These are phyloP conservation scores for Coregonus clupeaformis DNA, from an alignment of 2,113 vertebrate genomes.

Conservation along the genomic window DNA sequence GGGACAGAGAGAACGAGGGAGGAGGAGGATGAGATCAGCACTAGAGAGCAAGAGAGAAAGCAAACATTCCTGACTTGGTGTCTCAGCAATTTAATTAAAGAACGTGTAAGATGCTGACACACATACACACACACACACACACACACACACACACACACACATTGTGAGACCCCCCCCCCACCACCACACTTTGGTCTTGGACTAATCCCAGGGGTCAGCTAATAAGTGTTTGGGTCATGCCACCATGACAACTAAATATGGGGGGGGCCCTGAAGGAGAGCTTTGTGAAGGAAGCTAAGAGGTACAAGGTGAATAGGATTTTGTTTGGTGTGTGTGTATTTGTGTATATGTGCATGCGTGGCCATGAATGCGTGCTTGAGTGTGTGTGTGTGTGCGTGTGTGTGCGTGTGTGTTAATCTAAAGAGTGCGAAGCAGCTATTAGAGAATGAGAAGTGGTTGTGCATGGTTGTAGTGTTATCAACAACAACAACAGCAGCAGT, in stretches of 20 bases:
- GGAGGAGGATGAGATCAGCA: not conserved
- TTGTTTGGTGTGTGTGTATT: conserved; percentile 2
- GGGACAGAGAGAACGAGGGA: conserved; percentile 10
- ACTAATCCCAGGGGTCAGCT: conserved; percentile 65
- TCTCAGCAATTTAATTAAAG: conserved; percentile 91
- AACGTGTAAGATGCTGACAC: conserved; percentile 63
- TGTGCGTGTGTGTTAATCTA: not conserved
- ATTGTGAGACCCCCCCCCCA: conserved; percentile 43
- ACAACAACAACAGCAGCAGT: not conserved
- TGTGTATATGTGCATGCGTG: not conserved
- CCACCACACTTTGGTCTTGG: conserved; percentile 37
- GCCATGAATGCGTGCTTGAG: not conserved
- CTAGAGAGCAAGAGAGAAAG: conserved; percentile 55
- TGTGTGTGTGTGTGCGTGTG: too few relatives aligned
- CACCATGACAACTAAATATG: conserved; percentile 69
- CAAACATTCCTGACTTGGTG: conserved; percentile 87
- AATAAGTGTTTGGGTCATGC: conserved; percentile 68
- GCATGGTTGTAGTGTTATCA: not conserved
- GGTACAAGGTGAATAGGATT: conserved; percentile 51
- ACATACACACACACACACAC: conserved; percentile 15
- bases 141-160: conserved; percentile 25
- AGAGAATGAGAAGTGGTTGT: not conserved
- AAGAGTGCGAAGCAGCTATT: not conserved
- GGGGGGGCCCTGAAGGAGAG: conserved; percentile 41
- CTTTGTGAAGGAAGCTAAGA: conserved; percentile 57